These are phyloP conservation scores for Cyphomyrus discorhynchus DNA, from an alignment of 2,113 vertebrate genomes.

Conservation along the genomic window DNA sequence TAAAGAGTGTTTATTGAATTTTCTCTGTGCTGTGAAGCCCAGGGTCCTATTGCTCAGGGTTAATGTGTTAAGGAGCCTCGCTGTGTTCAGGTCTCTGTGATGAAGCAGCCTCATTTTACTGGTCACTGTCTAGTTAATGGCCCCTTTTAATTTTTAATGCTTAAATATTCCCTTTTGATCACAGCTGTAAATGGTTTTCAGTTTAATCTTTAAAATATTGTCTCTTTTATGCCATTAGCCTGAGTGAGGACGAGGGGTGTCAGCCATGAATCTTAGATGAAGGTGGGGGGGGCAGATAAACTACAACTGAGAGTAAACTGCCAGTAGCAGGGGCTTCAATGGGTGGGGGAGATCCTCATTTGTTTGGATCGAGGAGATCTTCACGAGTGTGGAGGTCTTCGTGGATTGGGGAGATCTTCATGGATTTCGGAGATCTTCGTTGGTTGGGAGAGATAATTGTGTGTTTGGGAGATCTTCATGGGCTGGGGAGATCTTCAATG, in stretches of 20 bases:
- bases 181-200: slow-evolving; percentile 96
- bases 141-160: slow-evolving; percentile 86
- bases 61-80: background rate
- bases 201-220: slow-evolving; percentile 99
- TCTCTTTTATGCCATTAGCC: slow-evolving; percentile 89
- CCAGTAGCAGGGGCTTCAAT: background rate
- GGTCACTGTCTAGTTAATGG: slow-evolving; percentile 58
- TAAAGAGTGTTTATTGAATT: background rate
- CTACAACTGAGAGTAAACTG: background rate
- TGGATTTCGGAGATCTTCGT: background rate
- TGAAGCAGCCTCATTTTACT: background rate
- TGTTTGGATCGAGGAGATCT: background rate
- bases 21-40: background rate
- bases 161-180: slow-evolving; percentile 86
- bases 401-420: background rate
- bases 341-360: background rate
- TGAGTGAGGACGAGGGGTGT: slow-evolving; percentile 65
- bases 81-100: background rate
- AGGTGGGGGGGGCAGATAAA: slow-evolving; percentile 33
- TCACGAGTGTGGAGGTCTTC: background rate
- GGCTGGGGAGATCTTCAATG: background rate
- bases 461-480: background rate
- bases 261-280: slow-evolving; percentile 76
- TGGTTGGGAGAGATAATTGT: background rate
- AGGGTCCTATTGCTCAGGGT: background rate